Evolutionary conservation across 2,888 invertebrate species (phyloP), one percentile per base, ranked within the genome.

Genomic region (Netelia virgata): DNA sequence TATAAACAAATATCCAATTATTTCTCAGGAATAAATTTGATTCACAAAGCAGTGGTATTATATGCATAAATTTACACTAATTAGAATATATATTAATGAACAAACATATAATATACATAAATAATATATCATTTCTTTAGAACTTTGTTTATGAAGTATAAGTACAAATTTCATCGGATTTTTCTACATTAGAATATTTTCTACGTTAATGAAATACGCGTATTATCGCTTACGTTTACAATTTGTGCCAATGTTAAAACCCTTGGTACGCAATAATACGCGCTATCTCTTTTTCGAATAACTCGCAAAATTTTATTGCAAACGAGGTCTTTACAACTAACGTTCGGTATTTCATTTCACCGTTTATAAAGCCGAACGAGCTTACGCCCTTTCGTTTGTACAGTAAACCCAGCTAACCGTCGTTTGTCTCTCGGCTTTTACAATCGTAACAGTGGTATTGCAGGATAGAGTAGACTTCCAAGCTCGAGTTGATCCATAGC

Each of bases 371-470:
- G 69, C 20, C 36, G 20, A 72, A 72, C 20, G 72, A 43, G 59
- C 64, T 57, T 66, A 66, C 53, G 70, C 53, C 61, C 73, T 61
- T 68, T 50, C 47, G 43, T 57, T 47, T 57, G 16, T 53, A 68
- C 53, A 55, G 8, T 16, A 18, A n/a, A 72, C 63, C 68, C 9
- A 50, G 70, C 82, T 68, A 63, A 83, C 77, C 55, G 53, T 78
- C 78, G 77, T 83, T 83, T 20, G 50, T 73, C 73, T 47, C 73
- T 36, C 63, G n/a, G 43, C 10, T 73, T 74, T 84, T 73, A 81
- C 77, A 84, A 81, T 81, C 77, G 84, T 70, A 43, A 73, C 50
- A 53, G 11, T 41, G 59, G 68, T 23, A 61, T 8, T 41, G 50
- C 61, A 57, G 63, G 69, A 77, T 50, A 61, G n/a, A 57, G 59